These are phyloP conservation scores for Troglohyphantes excavatus DNA, from an alignment of 2,888 invertebrate genomes.

Conservation along the genomic window DNA sequence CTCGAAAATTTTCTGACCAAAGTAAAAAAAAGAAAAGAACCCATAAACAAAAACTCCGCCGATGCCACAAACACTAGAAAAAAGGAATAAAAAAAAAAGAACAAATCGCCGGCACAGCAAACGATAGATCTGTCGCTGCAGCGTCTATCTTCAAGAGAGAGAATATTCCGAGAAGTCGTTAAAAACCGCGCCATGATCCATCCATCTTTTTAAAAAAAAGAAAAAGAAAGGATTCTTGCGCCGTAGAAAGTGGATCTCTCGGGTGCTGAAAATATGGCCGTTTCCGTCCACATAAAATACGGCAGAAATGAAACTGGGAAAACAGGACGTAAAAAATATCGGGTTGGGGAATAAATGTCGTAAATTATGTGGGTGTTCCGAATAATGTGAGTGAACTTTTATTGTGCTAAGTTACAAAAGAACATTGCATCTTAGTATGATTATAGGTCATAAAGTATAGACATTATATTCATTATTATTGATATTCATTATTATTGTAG, in stretches of 20 bases:
- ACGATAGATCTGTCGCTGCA: conserved; percentile 69
- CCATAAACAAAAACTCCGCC: conserved; percentile 8
- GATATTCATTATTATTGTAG: too few relatives aligned
- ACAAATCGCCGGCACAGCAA: conserved; percentile 45
- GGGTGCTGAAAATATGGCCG: conserved; percentile 60
- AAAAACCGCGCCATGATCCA: conserved; percentile 61
- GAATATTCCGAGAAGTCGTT: conserved; percentile 68
- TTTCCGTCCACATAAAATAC: conserved; percentile 65
- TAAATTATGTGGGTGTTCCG: background rate
- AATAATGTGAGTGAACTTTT: background rate
- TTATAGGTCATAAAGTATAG: too few relatives aligned
- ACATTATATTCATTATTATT: too few relatives aligned
- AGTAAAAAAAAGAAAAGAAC: conserved; percentile 23
- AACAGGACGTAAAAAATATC: conserved; percentile 1
- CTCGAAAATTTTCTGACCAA: conserved; percentile 44
- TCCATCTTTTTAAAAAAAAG: conserved; percentile 37
- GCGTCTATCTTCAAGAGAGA: conserved; percentile 40
- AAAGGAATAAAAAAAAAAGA: conserved; percentile 26
- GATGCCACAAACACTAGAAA: background rate
- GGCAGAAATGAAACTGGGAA: conserved; percentile 14
- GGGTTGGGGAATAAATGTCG: background rate
- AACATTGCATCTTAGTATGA: too few relatives aligned
- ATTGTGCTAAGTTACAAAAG: too few relatives aligned
- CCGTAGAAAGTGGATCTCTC: conserved; percentile 31
- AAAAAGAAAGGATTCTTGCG: conserved; percentile 14